These are phyloP conservation scores for Calonectris borealis DNA, from an alignment of 2,113 vertebrate genomes.

Conservation along the genomic window DNA sequence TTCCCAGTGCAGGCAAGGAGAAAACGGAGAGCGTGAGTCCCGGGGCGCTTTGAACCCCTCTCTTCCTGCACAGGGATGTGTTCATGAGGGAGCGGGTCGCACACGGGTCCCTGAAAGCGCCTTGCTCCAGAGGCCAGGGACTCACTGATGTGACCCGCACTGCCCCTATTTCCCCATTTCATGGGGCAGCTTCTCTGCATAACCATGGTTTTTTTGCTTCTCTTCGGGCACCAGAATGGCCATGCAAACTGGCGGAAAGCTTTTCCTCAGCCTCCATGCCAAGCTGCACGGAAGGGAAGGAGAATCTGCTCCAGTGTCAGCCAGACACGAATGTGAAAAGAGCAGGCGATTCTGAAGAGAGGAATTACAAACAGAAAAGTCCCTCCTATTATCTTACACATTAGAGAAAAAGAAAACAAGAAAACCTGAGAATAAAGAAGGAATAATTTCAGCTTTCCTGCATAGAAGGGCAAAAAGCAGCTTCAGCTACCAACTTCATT, in stretches of 20 bases:
- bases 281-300: background rate
- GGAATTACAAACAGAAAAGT: background rate
- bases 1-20: background rate
- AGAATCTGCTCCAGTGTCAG: background rate
- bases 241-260: background rate
- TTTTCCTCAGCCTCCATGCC: background rate
- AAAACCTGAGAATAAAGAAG: background rate
- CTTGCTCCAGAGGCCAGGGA: accelerated
- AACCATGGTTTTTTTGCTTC: background rate
- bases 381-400: background rate
- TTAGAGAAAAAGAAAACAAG: background rate
- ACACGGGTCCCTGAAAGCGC: accelerated
- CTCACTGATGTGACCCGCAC: accelerated
- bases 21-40: background rate
- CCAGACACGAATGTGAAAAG: accelerated
- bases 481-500: slow-evolving; percentile 35
- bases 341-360: background rate
- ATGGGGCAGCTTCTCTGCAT: background rate
- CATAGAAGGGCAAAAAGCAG: background rate
- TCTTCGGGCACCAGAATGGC: accelerated
- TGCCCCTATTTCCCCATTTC: background rate
- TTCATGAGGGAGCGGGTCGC: accelerated
- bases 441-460: background rate
- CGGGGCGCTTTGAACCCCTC: accelerated
- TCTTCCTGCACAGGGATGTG: background rate